These are phyloP conservation scores for Porites lobata DNA, from an alignment of 92 coral and sea anemone genomes.

Conservation along the genomic window DNA sequence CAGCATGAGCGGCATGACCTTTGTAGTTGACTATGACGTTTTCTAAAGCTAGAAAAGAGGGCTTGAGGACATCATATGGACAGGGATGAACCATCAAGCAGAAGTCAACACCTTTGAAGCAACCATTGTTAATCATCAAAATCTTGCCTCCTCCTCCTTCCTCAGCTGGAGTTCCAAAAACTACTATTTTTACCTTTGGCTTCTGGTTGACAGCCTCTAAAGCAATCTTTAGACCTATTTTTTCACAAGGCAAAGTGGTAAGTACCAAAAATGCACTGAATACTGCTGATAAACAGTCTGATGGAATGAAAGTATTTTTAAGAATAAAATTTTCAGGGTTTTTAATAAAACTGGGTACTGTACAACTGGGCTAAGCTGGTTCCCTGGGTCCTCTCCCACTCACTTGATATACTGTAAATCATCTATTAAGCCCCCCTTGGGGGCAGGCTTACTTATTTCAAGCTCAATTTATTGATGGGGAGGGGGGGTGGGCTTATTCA, in stretches of 20 bases:
- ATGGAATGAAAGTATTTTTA: no score
- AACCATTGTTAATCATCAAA: conserved; percentile 83
- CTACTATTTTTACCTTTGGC: conserved; percentile 67
- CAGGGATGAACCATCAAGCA: conserved; percentile 92
- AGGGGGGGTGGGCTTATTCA: no score
- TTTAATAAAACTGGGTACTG: no score
- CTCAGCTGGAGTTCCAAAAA: conserved; percentile 90
- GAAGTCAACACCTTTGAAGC: conserved; percentile 83
- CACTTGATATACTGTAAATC: no score
- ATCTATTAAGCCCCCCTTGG: no score
- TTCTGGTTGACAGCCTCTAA: conserved; percentile 57
- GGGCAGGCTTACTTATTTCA: no score
- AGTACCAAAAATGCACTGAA: not conserved
- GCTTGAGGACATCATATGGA: conserved; percentile 61
- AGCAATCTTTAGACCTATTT: conserved; percentile 84
- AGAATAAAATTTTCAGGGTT: no score
- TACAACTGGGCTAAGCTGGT: no score
- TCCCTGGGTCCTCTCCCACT: no score
- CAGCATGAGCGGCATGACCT: conserved; percentile 93
- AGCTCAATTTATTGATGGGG: no score
- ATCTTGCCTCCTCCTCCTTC: conserved; percentile 89
- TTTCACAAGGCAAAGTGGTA: not conserved
- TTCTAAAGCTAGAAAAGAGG: conserved; percentile 51
- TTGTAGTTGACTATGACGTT: conserved; percentile 69
- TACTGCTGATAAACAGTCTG: no score